A percentile compares a stretch with the other conserved stretches of the same genome.
Evolutionary conservation across 1,140 invertebrate species (phyloP).

Genomic region (Lasioglossum albipes): DNA sequence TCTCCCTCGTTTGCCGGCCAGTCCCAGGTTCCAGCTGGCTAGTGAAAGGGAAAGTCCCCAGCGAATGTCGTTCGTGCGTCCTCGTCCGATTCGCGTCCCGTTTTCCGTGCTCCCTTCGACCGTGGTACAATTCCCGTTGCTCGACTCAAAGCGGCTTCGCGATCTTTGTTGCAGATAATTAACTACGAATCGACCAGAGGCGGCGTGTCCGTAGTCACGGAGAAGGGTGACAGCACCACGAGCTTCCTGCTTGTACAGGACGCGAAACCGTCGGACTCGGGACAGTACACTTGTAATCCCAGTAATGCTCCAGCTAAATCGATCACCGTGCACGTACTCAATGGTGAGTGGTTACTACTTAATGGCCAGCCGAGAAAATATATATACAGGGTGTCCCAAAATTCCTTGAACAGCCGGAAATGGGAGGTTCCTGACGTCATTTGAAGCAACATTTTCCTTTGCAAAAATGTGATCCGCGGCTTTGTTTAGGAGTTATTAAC

Average conservation of each 20-base stretch:
- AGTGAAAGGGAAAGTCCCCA: slow-evolving; percentile 24
- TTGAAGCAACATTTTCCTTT: no score
- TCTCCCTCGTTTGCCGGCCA: background rate
- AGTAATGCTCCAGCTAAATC: slow-evolving; percentile 93
- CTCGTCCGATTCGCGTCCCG: background rate
- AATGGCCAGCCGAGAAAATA: background rate
- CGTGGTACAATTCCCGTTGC: background rate
- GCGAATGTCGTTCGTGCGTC: slow-evolving; percentile 10
- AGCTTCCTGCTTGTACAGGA: slow-evolving; percentile 91
- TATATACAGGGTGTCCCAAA: no score
- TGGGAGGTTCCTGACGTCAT: no score
- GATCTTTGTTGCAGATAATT: slow-evolving; percentile 83
- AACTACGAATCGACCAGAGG: slow-evolving; percentile 87
- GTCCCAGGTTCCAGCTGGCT: background rate
- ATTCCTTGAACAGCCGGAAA: no score
- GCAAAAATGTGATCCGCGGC: no score
- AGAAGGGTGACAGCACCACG: slow-evolving; percentile 91
- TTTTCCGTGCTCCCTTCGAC: background rate
- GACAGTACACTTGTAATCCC: slow-evolving; percentile 91
- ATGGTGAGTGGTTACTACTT: slow-evolving; percentile 86
- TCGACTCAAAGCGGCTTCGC: slow-evolving; percentile 19
- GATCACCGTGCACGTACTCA: slow-evolving; percentile 93
- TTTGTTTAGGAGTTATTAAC: no score
- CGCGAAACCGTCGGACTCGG: slow-evolving; percentile 88
- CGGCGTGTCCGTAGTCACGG: slow-evolving; percentile 89